These are phyloP conservation scores for Amblyteles armatorius DNA, from an alignment of 2,888 invertebrate species.

Conservation along the genomic window DNA sequence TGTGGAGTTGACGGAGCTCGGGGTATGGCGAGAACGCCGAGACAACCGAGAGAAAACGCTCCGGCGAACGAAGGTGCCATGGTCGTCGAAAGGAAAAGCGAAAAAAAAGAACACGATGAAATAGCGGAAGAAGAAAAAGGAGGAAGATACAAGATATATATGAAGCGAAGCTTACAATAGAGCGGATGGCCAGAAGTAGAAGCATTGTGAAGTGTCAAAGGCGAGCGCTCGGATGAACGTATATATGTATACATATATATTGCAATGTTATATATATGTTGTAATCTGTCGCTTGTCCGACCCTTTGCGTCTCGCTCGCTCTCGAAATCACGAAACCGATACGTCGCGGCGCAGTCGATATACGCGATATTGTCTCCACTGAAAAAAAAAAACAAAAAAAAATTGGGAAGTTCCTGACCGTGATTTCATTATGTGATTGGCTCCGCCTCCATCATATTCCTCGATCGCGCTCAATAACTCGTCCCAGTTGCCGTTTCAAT, in stretches of 20 bases:
- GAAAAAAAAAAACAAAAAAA: background rate
- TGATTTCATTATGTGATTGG: too few species aligned
- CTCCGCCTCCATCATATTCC: background rate
- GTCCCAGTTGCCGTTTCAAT: too few species aligned
- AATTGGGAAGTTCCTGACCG: background rate
- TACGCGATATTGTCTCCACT: background rate
- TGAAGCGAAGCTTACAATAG: background rate
- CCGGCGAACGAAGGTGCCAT: slow-evolving; percentile 2
- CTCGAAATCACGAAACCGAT: background rate
- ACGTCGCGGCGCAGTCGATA: background rate
- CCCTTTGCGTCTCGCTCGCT: background rate
- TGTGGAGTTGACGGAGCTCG: slow-evolving; percentile 9
- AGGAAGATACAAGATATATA: background rate
- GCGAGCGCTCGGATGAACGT: too few species aligned
- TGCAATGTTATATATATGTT: background rate
- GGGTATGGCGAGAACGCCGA: slow-evolving; percentile 19
- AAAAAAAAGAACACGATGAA: slow-evolving; percentile 19
- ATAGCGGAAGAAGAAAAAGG: background rate
- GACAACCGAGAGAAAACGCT: slow-evolving; percentile 39
- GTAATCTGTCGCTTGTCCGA: background rate
- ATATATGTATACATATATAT: too few species aligned
- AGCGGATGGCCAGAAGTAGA: background rate
- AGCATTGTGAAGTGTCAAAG: too few species aligned
- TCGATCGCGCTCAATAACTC: background rate
- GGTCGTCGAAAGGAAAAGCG: slow-evolving; percentile 23